Evolutionary conservation across 2,888 invertebrate genomes (phyloP).

Genomic region (Lithodes maja): DNA sequence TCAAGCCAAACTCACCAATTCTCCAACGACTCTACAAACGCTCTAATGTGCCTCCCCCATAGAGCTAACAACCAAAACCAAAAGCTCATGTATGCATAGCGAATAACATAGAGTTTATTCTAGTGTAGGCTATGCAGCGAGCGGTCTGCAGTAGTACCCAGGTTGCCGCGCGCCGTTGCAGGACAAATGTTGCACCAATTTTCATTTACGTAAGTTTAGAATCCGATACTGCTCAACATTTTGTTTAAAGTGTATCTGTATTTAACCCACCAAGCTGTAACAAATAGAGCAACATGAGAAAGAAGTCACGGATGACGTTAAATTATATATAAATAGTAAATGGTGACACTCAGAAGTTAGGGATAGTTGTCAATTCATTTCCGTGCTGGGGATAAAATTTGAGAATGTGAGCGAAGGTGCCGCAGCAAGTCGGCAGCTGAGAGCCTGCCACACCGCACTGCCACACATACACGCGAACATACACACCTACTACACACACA

Average conservation of each 20-base stretch:
- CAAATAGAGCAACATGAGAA: too few species aligned
- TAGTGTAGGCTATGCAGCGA: neutral
- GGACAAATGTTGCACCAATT: conserved; percentile 20
- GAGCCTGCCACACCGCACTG: conserved; percentile 10
- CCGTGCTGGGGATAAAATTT: neutral
- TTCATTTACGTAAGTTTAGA: conserved; percentile 18
- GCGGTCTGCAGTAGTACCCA: neutral
- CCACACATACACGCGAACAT: conserved; percentile 20
- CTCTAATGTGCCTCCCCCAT: neutral
- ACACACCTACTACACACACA: neutral
- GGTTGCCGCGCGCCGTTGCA: neutral
- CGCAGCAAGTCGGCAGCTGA: neutral
- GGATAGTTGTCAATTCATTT: neutral
- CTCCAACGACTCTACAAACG: neutral
- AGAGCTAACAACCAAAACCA: too few species aligned
- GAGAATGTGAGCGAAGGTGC: neutral
- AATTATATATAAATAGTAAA: too few species aligned
- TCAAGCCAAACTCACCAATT: conserved; percentile 34
- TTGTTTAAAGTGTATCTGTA: neutral
- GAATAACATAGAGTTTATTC: neutral
- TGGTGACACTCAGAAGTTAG: neutral
- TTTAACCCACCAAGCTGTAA: neutral
- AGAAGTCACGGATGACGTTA: too few species aligned
- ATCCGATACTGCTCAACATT: neutral
- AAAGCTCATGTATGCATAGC: neutral